Evolutionary conservation across 1,140 invertebrate species (phyloP), one percentile per base, ranked within the genome.

Genomic region (Euschistus heros): DNA sequence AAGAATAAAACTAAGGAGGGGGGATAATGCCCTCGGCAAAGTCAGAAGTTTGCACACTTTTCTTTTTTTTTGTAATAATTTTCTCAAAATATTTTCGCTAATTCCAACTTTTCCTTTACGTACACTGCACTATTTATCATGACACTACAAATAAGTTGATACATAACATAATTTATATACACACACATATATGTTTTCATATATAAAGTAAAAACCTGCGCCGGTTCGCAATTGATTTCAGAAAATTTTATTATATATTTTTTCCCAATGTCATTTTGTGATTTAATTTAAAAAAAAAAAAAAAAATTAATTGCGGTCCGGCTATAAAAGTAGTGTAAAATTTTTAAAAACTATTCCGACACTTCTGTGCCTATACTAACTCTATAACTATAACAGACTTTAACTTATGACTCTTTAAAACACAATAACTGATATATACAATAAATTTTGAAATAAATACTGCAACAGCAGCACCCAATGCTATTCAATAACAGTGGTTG

Each of bases 321-420:
- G 61, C 37, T 46, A 26, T 24, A 14, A 62, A 62, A 47, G 20
- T 42, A 24, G 33, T 24, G 61, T 46, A 46, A 44, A 46, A 62
- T 46, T 26, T 46, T 46, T 46, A 42, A 46, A 62, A 47, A 20
- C 44, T 62, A 62, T 62, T 24, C 44, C 15, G 37, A 46, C 61
- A 62, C 61, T 24, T 18, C 33, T n/a, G 42, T 62, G 61, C 44
- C 37, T 18, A 24, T 24, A 5, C 30, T 62, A 42, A 37, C 24
- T 47, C 20, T 47, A 60, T 44, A 44, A 27, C 42, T 52, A 65
- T 46, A 55, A 66, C 64, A 66, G 64, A 57, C 64, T 66, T 66
- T 61, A 64, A 37, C 30, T 50, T 64, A 64, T 64, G 62, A 64
- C 62, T 64, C 26, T 20, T 57, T 8, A 22, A 64, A 64, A 47